Percentiles rank a stretch among this genome's conserved stretches.
Conservation (phyloP, 2,113 vertebrate species). For the Peromyscus polionotus region DNA sequence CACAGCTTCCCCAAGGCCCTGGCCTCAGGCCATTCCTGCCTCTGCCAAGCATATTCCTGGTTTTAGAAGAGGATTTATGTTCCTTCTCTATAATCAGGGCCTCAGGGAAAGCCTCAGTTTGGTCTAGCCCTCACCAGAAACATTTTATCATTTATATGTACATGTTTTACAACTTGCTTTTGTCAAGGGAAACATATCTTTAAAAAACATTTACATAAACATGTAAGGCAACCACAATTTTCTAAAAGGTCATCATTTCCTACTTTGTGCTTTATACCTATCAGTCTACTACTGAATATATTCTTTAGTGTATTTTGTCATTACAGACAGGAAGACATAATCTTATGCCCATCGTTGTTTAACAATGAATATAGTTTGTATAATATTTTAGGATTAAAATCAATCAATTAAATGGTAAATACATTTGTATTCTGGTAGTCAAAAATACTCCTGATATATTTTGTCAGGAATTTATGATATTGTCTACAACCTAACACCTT, state of each 20-base stretch:
- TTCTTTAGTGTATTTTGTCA: neutral
- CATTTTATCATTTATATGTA: neutral
- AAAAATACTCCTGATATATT: neutral
- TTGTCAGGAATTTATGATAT: neutral
- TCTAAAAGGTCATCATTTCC: neutral
- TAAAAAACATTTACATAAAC: neutral
- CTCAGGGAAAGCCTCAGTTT: neutral
- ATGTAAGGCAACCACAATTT: neutral
- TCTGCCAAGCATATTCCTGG: neutral
- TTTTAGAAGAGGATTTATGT: neutral
- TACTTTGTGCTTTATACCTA: neutral
- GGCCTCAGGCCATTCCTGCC: neutral
- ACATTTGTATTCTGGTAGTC: neutral
- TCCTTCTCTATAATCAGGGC: neutral
- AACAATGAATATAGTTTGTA: neutral
- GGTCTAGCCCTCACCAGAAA: neutral
- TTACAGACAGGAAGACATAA: neutral
- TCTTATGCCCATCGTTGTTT: neutral
- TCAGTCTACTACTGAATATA: neutral
- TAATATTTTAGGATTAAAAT: slow-evolving; percentile 29
- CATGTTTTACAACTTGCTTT: slow-evolving; percentile 2
- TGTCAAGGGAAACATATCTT: neutral
- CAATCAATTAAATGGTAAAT: neutral
- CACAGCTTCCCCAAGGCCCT: neutral
- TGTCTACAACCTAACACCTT: neutral